Evolutionary conservation across 1,140 invertebrate species (phyloP).

Genomic region (Nephotettix cincticeps): DNA sequence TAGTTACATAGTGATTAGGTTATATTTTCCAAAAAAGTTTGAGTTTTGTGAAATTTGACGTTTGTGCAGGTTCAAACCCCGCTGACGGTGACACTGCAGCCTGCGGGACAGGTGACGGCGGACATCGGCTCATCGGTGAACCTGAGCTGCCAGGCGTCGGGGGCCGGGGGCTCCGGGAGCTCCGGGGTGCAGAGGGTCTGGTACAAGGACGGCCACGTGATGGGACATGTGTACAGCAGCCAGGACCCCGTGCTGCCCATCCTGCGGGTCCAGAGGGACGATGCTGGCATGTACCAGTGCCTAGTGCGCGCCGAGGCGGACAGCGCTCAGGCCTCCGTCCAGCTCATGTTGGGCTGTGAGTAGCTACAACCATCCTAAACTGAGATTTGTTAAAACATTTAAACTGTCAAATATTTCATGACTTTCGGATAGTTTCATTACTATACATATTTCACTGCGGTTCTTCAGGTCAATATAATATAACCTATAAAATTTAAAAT

Average conservation of each 20-base stretch:
- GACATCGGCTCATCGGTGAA: constrained; percentile 51
- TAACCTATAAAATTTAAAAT: too few relatives aligned
- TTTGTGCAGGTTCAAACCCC: constrained; percentile 48
- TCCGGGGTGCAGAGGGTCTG: constrained; percentile 30
- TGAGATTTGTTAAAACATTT: background rate
- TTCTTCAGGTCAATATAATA: too few relatives aligned
- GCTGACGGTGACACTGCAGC: constrained; percentile 39
- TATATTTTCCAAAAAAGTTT: too few relatives aligned
- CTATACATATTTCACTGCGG: too few relatives aligned
- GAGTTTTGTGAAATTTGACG: too few relatives aligned
- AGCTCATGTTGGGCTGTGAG: constrained; percentile 54
- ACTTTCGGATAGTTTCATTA: too few relatives aligned
- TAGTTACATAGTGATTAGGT: too few relatives aligned
- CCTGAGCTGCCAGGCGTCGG: constrained; percentile 51
- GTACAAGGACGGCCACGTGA: constrained; percentile 40
- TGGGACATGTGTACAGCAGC: constrained; percentile 17
- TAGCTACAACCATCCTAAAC: too few relatives aligned
- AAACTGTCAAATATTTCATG: too few relatives aligned
- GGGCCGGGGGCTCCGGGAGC: background rate
- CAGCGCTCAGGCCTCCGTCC: constrained; percentile 50
- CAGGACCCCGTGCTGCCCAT: constrained; percentile 23
- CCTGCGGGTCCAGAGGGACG: constrained; percentile 42
- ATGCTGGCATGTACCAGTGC: constrained; percentile 59
- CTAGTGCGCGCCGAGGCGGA: constrained; percentile 50
- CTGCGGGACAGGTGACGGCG: constrained; percentile 45